phyloP scores from a whole-genome alignment of 2,113 vertebrate species.

The Martes martes region DNA sequence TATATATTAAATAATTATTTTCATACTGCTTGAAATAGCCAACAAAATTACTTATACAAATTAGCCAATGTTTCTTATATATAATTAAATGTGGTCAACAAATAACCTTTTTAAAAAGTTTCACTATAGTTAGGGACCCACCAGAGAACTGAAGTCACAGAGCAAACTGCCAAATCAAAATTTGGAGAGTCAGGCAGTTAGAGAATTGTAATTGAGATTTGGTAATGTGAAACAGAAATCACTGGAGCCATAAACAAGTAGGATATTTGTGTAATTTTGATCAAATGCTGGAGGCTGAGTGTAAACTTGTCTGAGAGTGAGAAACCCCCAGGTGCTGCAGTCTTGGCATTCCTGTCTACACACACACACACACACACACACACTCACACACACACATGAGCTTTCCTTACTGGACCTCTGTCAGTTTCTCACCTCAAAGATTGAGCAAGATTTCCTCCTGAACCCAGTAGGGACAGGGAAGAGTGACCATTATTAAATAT shows the following conservation, averaged over 20 bases:
- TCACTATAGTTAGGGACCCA: background rate
- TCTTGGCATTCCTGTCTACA: too few relatives aligned
- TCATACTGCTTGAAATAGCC: background rate
- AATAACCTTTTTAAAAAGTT: background rate
- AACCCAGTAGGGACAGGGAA: background rate
- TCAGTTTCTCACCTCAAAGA: background rate
- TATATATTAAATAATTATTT: background rate
- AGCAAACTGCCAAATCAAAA: background rate
- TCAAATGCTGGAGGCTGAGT: background rate
- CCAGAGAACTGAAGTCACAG: background rate
- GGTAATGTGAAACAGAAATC: background rate
- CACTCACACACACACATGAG: background rate
- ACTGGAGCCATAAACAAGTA: background rate
- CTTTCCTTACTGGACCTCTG: background rate
- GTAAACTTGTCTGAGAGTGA: background rate
- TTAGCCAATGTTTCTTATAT: background rate
- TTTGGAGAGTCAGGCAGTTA: background rate
- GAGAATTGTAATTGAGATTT: background rate
- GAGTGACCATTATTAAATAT: background rate
- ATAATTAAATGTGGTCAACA: background rate
- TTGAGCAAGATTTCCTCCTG: background rate
- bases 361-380: background rate
- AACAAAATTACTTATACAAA: background rate
- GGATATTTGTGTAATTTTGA: background rate
- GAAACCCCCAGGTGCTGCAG: background rate